Conservation (phyloP, 2,797 vertebrate species). For the Macrochelys suwanniensis region DNA sequence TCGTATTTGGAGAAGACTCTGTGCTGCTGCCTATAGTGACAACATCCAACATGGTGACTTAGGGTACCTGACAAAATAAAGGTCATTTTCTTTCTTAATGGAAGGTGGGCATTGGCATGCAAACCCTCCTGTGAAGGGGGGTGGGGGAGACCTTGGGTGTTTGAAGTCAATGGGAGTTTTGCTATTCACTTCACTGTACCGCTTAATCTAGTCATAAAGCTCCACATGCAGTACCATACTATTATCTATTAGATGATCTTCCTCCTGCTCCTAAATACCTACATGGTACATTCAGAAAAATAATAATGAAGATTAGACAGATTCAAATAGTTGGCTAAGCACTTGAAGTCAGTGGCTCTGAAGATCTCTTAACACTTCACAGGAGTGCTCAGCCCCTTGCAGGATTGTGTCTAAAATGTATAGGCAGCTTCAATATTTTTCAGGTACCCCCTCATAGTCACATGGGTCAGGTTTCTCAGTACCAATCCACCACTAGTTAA, state of each 20-base stretch:
- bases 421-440: background rate
- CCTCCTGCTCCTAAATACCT: background rate
- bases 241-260: background rate
- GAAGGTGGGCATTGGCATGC: background rate
- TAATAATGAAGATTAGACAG: background rate
- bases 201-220: background rate
- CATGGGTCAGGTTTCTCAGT: background rate
- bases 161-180: constrained; percentile 21
- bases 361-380: constrained; percentile 8
- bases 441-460: background rate
- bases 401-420: background rate
- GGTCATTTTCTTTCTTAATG: accelerated
- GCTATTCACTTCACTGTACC: background rate
- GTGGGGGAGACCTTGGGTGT: background rate
- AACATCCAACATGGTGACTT: background rate
- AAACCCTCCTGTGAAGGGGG: background rate
- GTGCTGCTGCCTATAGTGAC: background rate
- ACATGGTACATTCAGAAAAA: background rate
- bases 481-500: background rate
- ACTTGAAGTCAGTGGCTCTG: background rate
- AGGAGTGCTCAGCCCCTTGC: background rate
- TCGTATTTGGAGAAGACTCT: too few species aligned
- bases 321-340: background rate
- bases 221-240: background rate
- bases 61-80: background rate